Evolutionary conservation across 2,888 invertebrate species (phyloP).

Genomic region (Drosophila algonquin): DNA sequence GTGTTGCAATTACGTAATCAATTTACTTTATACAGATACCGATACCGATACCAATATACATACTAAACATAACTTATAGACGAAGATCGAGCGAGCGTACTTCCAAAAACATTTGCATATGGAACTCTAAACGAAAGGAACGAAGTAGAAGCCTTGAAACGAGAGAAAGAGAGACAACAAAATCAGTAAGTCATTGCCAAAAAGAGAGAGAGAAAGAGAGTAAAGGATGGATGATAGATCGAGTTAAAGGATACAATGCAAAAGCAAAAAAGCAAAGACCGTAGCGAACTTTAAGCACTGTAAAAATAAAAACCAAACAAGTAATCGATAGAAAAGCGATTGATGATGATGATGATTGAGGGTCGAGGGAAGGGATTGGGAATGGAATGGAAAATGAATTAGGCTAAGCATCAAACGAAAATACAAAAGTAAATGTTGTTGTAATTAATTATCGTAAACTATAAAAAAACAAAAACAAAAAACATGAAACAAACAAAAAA

Average conservation of each 20-base stretch:
- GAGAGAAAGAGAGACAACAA: conserved; percentile 59
- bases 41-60: conserved; percentile 24
- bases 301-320: conserved; percentile 26
- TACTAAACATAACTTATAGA: conserved; percentile 46
- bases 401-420: conserved; percentile 31
- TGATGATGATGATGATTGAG: too few species aligned
- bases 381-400: conserved; percentile 14
- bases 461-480: conserved; percentile 27
- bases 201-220: conserved; percentile 40
- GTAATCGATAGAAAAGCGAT: conserved; percentile 19
- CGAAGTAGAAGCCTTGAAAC: conserved; percentile 6
- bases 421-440: conserved; percentile 60
- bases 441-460: conserved; percentile 72
- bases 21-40: conserved; percentile 75
- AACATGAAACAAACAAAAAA: neutral
- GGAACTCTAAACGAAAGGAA: conserved; percentile 54
- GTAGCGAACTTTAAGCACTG: conserved; percentile 48
- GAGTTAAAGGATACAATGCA: conserved; percentile 12
- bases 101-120: conserved; percentile 47
- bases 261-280: conserved; percentile 2
- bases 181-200: conserved; percentile 78
- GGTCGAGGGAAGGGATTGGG: neutral
- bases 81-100: conserved; percentile 34
- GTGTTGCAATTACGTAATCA: conserved; percentile 79
- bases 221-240: neutral